Conservation (phyloP, 2,113 vertebrate genomes). For the Sinocyclocheilus grahami region DNA sequence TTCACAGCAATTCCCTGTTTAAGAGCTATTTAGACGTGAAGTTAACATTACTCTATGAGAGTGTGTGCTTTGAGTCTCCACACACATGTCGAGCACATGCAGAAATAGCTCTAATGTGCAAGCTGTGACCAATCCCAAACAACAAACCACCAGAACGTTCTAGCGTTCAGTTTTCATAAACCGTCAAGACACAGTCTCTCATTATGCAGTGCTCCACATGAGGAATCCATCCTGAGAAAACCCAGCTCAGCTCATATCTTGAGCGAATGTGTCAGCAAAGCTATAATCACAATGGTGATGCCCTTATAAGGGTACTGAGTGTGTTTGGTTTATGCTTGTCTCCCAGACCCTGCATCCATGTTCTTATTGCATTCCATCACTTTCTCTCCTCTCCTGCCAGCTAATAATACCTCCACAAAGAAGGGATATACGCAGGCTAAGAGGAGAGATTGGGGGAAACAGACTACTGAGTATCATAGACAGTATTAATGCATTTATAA, state of each 20-base stretch:
- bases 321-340: conserved; percentile 50
- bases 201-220: conserved; percentile 30
- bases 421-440: conserved; percentile 52
- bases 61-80: neutral
- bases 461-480: neutral
- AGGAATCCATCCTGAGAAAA: conserved; percentile 44
- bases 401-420: conserved; percentile 44
- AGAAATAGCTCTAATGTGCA: conserved; percentile 6
- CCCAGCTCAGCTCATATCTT: conserved; percentile 38
- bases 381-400: conserved; percentile 51
- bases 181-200: conserved; percentile 43
- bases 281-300: conserved; percentile 56
- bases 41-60: conserved; percentile 29
- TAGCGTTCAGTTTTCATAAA: conserved; percentile 39
- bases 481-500: neutral
- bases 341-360: conserved; percentile 39
- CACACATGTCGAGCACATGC: conserved; percentile 41
- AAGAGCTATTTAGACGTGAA: neutral
- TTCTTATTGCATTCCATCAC: conserved; percentile 44
- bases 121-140: conserved; percentile 17
- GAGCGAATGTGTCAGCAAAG: conserved; percentile 50
- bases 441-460: conserved; percentile 37
- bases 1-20: neutral
- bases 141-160: conserved; percentile 25
- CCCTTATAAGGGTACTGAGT: conserved; percentile 67